Evolutionary conservation across 2,888 invertebrate species (phyloP), one percentile per base, ranked within the genome.

Genomic region (Lasiommata megera): DNA sequence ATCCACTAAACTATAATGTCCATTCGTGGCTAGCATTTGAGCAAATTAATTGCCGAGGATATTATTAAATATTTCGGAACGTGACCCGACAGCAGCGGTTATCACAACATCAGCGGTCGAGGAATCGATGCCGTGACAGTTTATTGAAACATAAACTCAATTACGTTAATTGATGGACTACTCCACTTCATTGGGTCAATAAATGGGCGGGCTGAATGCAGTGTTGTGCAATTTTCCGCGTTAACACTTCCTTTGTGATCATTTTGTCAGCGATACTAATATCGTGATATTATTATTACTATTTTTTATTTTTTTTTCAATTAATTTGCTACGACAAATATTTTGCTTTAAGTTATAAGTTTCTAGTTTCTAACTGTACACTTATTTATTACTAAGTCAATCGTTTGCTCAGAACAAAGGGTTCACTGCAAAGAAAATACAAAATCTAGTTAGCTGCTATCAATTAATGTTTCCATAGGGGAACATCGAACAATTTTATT

Each of bases 81-180:
- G 41, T 52, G 41, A 41, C 31, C 52, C 41, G 17, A 17, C 40
- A 17, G 38, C 29, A 51, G 41, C 55, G 8, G 23, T 55, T 52
- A 48, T 44, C 43, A 56, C 53, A 52, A 48, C 28, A 40, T 17
- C 54, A 44, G 31, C 16, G 17, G 17, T 11, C 40, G 43, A 54
- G 37, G 36, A 50, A 62, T 59, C 53, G 59, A 62, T 62, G 46
- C 54, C 11, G 38, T 46, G 51, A 56, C 59, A 59, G 59, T 58
- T 58, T 58, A 58, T 58, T 54, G 54, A 51, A 56, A 62, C 54
- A 56, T 62, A 56, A 59, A 56, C 54, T 62, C 59, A 62, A 62
- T 62, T 54, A 62, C 53, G 50, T 56, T 62, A 62, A 62, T 62
- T 62, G 61, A 59, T 54, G 53, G 53, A 59, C 58, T 61, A 55